phyloP scores from a whole-genome alignment of 2,888 invertebrate genomes.

The Heliconius aoede region DNA sequence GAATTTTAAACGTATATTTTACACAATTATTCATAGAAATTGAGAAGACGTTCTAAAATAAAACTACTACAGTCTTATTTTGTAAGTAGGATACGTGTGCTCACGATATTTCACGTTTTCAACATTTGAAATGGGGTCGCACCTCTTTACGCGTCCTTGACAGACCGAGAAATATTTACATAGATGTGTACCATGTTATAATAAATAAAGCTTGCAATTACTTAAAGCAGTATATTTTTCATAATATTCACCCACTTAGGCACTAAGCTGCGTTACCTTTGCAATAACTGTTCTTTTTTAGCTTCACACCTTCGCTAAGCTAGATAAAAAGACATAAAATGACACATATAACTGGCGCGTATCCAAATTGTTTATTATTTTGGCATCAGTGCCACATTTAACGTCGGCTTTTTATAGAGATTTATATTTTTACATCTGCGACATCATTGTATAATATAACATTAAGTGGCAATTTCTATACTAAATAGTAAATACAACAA shows the following conservation, averaged over 20 bases:
- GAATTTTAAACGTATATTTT: no score
- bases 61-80: not conserved
- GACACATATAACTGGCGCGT: slow-evolving; percentile 32
- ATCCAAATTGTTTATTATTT: slow-evolving; percentile 41
- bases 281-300: no score
- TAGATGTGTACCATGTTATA: not conserved
- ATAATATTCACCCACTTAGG: no score
- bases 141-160: slow-evolving; percentile 42
- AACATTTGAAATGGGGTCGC: slow-evolving; percentile 45
- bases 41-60: not conserved
- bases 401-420: slow-evolving; percentile 22
- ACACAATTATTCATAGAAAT: not conserved
- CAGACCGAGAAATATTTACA: slow-evolving; percentile 34
- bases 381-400: slow-evolving; percentile 35
- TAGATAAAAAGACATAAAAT: not conserved
- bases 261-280: no score
- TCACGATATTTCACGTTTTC: slow-evolving; percentile 15
- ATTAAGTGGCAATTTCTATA: not conserved
- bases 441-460: slow-evolving; percentile 23
- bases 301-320: not conserved
- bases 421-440: slow-evolving; percentile 34
- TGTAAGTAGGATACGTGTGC: not conserved
- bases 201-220: slow-evolving; percentile 2
- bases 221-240: not conserved
- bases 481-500: not conserved